Evolutionary conservation across 2,888 invertebrate genomes (phyloP).

Genomic region (Pseudeuparius sepicola): DNA sequence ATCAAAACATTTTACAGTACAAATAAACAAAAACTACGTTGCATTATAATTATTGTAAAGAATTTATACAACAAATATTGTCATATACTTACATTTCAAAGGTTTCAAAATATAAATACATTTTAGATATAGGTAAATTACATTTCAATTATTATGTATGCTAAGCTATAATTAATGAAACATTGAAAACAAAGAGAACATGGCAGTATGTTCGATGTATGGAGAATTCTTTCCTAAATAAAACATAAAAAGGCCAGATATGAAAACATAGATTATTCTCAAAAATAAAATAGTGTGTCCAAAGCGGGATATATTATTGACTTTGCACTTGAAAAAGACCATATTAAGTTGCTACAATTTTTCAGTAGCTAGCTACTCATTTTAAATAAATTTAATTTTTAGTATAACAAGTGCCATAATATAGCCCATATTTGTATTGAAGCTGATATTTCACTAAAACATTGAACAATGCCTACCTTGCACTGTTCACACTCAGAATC

Average conservation of each 20-base stretch:
- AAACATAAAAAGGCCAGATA: slow-evolving; percentile 34
- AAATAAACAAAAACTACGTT: slow-evolving; percentile 24
- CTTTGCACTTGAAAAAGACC: no score
- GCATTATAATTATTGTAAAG: slow-evolving; percentile 26
- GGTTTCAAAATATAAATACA: no score
- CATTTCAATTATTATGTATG: slow-evolving; percentile 28
- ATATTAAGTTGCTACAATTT: no score
- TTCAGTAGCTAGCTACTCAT: no score
- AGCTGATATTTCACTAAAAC: no score
- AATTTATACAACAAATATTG: slow-evolving; percentile 16
- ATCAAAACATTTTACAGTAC: slow-evolving; percentile 39
- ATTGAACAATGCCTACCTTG: slow-evolving; percentile 3
- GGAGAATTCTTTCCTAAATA: slow-evolving; percentile 33
- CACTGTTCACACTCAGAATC: not conserved
- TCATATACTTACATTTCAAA: slow-evolving; percentile 23
- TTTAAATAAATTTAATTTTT: no score
- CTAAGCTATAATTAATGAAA: slow-evolving; percentile 22
- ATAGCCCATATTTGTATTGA: no score
- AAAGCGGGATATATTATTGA: no score
- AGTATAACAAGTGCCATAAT: no score
- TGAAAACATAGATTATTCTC: no score
- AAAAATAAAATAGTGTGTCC: no score
- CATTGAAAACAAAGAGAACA: slow-evolving; percentile 19
- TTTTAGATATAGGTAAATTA: slow-evolving; percentile 26
- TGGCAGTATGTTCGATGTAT: no score